Evolutionary conservation across 2,888 invertebrate species (phyloP).

Genomic region (Gasteruption jaculator): DNA sequence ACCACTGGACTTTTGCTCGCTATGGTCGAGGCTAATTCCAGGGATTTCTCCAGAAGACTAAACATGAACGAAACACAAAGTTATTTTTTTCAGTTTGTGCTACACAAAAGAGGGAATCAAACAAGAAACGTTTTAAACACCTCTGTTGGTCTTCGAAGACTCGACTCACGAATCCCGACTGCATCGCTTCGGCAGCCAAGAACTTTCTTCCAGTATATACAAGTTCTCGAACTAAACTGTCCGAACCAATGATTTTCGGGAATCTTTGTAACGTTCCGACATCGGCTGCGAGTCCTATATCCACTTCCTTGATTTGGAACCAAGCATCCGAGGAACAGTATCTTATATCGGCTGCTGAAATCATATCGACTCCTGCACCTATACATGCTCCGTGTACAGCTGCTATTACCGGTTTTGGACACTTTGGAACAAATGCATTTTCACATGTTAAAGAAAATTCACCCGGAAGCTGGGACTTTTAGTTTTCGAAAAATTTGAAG

Average conservation of each 20-base stretch:
- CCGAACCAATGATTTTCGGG: conserved; percentile 85
- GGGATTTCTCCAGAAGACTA: conserved; percentile 69
- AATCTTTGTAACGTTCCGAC: conserved; percentile 90
- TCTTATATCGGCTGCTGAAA: conserved; percentile 86
- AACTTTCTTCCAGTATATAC: conserved; percentile 84
- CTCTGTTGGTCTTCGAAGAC: conserved; percentile 66
- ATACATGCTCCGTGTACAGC: conserved; percentile 86
- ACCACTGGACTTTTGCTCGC: conserved; percentile 91
- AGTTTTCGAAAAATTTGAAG: too few species aligned
- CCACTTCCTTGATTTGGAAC: conserved; percentile 88
- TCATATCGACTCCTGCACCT: conserved; percentile 87
- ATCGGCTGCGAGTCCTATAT: conserved; percentile 89
- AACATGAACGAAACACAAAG: conserved; percentile 30
- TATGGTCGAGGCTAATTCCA: conserved; percentile 74
- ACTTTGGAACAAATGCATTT: conserved; percentile 50
- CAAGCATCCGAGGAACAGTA: conserved; percentile 86
- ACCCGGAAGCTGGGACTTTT: too few species aligned
- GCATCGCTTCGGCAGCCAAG: conserved; percentile 72
- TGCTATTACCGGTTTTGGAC: conserved; percentile 85
- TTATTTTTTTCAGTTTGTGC: conserved; percentile 1
- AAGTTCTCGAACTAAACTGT: conserved; percentile 82
- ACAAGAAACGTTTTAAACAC: conserved; percentile 46
- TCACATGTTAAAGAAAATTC: neutral
- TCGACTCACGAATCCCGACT: conserved; percentile 78
- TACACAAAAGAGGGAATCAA: neutral